Evolutionary conservation across 2,113 vertebrate genomes (phyloP), one percentile per base, ranked within the genome.

Genomic region (Eurypyga helias): DNA sequence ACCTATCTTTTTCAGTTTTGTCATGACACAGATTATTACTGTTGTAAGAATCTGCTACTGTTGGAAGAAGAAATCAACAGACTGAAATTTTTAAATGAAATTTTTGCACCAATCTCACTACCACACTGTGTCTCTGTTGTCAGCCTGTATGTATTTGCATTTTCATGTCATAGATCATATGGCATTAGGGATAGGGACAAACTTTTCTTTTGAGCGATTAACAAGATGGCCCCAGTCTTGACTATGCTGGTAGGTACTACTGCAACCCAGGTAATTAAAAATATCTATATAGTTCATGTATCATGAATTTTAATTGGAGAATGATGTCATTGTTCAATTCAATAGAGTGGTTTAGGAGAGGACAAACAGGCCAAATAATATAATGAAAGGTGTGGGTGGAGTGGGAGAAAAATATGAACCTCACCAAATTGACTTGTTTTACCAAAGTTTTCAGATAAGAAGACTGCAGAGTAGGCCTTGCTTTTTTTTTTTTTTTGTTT

Each of bases 211-310:
- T 70, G 60, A 83, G 23, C 54, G 83, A 90, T 41, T 58, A 85
- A 82, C 25, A 51, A 77, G 55, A 61, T 28, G 65, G 76, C 51
- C 69, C 52, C 43, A 49, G 0, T 25, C 69, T 88, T 60, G 79
- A 90, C 43, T 10, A 76, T 66, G 46, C 71, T 90, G 66, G 58
- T 88, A 9, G 75, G 66, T 55, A 62, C 43, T 83, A 41, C 41
- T 62, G 83, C 83, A 93, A 90, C 65, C 84, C 41, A 28, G 58
- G 77, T 72, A 95, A 95, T 93, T 89, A 91, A 89, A 89, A 84
- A 49, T 90, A 94, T 73, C 76, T 88, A 57, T 60, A 80, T 41
- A 89, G 64, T 90, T 94, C 77, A 69, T 9, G 29, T 87, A 89
- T 84, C 73, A 79, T 34, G 64, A 84, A 82, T 71, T 95, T 91